Evolutionary conservation across 2,113 vertebrate species (phyloP).

Genomic region (Brienomyrus longianalis): DNA sequence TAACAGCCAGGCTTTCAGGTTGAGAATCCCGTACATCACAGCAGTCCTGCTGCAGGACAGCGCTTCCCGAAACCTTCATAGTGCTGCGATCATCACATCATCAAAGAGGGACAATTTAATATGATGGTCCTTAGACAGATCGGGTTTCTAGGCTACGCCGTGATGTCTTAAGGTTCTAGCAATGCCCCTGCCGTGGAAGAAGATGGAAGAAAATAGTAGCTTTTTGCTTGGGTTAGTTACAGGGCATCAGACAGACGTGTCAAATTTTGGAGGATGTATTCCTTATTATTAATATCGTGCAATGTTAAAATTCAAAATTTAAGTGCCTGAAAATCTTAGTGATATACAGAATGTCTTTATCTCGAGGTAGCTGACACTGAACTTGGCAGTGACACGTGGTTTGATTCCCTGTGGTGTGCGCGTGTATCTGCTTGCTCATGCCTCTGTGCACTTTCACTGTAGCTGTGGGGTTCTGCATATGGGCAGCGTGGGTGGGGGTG

Average conservation of each 20-base stretch:
- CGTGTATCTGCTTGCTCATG: constrained; percentile 9
- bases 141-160: neutral
- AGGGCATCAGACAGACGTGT: too few species aligned
- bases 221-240: neutral
- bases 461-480: constrained; percentile 32
- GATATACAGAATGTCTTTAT: neutral
- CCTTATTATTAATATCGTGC: neutral
- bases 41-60: neutral
- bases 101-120: neutral
- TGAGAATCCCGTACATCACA: neutral
- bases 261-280: neutral
- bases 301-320: neutral
- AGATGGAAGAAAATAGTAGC: neutral
- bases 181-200: neutral
- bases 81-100: neutral
- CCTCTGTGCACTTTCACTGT: constrained; percentile 19
- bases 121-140: neutral
- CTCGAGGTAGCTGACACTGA: neutral
- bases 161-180: neutral
- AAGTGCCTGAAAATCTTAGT: neutral
- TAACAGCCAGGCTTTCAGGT: neutral
- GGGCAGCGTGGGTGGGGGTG: constrained; percentile 24
- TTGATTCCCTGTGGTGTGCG: constrained; percentile 4
- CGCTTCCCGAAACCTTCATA: neutral
- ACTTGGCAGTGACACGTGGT: neutral